A percentile compares a stretch with the other conserved stretches of the same genome.
Evolutionary conservation across 2,888 invertebrate genomes (phyloP).

Genomic region (Rotaria socialis): DNA sequence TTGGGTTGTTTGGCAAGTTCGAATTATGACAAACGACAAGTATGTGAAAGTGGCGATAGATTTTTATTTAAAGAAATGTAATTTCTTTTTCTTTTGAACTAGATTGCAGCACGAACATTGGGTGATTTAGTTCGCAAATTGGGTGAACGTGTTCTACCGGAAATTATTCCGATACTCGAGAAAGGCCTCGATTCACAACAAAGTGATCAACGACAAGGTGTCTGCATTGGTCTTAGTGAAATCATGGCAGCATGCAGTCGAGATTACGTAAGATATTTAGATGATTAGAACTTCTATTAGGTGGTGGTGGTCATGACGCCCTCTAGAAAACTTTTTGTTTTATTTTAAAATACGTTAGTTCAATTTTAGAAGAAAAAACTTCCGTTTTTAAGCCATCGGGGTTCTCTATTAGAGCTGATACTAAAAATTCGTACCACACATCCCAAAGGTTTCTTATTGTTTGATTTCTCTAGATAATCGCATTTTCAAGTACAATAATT

Average conservation of each 20-base stretch:
- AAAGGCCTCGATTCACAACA: constrained; percentile 82
- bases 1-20: constrained; percentile 90
- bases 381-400: no score
- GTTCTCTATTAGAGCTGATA: no score
- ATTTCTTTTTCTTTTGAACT: background rate
- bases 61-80: background rate
- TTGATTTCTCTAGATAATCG: constrained; percentile 62
- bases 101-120: constrained; percentile 44
- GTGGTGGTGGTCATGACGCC: no score
- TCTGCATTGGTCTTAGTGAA: constrained; percentile 93
- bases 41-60: constrained; percentile 50
- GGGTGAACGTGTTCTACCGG: constrained; percentile 69
- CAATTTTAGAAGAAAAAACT: no score
- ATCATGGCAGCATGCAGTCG: constrained; percentile 92
- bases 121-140: constrained; percentile 46
- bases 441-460: no score
- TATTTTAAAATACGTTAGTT: no score
- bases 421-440: no score
- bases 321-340: no score
- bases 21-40: constrained; percentile 88
- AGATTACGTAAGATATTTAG: constrained; percentile 63
- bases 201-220: constrained; percentile 91
- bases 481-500: constrained; percentile 78
- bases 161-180: constrained; percentile 94
- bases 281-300: no score